A percentile compares a stretch with the other conserved stretches of the same genome.
These are phyloP conservation scores for Oophaga pumilio DNA, from an alignment of 2,113 vertebrate species.

Conservation along the genomic window DNA sequence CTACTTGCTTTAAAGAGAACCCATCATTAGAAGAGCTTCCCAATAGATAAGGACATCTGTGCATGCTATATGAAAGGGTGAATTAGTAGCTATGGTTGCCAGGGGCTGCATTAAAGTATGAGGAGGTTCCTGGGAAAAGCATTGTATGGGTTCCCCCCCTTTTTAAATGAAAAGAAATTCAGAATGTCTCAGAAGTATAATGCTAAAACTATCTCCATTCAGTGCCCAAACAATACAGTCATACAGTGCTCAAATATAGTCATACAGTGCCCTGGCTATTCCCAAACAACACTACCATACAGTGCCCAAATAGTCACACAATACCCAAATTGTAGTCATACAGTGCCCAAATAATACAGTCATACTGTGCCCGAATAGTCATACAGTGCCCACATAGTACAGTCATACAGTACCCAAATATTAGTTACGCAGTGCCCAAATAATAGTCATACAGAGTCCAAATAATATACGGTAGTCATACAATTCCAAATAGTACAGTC, in stretches of 20 bases:
- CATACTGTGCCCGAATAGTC: neutral
- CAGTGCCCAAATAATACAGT: neutral
- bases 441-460: neutral
- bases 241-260: neutral
- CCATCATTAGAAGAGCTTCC: neutral
- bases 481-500: neutral
- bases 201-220: too few species aligned
- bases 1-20: neutral
- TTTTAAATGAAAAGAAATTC: too few species aligned
- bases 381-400: neutral
- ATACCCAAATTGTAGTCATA: neutral
- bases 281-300: neutral
- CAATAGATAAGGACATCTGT: too few species aligned
- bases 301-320: neutral
- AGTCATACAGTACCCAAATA: neutral
- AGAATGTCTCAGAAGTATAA: too few species aligned
- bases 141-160: neutral
- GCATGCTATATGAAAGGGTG: neutral
- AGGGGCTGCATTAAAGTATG: neutral
- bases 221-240: neutral
- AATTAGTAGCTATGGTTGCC: neutral
- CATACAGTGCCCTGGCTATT: too few species aligned
- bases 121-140: neutral
- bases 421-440: neutral
- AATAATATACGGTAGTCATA: neutral